Evolutionary conservation across 2,888 invertebrate genomes (phyloP).

Genomic region (Meta bourneti): DNA sequence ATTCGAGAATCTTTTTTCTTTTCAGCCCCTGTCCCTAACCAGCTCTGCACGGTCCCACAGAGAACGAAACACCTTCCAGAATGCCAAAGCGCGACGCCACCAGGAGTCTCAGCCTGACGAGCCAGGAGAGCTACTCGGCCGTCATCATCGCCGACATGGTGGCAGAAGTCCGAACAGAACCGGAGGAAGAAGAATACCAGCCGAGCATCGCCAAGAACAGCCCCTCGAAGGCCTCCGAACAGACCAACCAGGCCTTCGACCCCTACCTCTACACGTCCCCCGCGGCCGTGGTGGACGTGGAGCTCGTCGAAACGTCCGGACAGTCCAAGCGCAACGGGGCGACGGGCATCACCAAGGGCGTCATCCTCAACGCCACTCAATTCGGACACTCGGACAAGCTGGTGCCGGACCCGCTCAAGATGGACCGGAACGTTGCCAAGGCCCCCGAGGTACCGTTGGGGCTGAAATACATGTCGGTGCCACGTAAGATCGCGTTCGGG

Average conservation of each 20-base stretch:
- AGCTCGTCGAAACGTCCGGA: not conserved
- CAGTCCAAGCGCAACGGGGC: conserved; percentile 12
- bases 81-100: conserved; percentile 35
- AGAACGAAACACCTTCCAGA: not conserved
- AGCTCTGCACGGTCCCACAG: too few relatives aligned
- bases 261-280: not conserved
- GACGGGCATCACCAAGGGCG: conserved; percentile 56
- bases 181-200: not conserved
- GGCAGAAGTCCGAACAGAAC: conserved; percentile 16
- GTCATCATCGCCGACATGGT: conserved; percentile 65
- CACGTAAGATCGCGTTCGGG: conserved; percentile 57
- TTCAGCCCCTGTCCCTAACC: too few relatives aligned
- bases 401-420: not conserved
- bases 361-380: conserved; percentile 60
- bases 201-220: not conserved
- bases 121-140: conserved; percentile 67
- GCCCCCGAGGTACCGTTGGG: not conserved
- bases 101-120: conserved; percentile 53
- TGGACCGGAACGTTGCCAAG: too few relatives aligned
- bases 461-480: conserved; percentile 46
- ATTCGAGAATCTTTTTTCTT: too few relatives aligned
- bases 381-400: not conserved
- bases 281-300: conserved; percentile 32
- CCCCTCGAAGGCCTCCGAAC: not conserved
- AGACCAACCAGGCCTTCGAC: conserved; percentile 38